Evolutionary conservation across 2,113 vertebrate species (phyloP), one percentile per base, ranked within the genome.

Genomic region (Dendropsophus ebraccatus): DNA sequence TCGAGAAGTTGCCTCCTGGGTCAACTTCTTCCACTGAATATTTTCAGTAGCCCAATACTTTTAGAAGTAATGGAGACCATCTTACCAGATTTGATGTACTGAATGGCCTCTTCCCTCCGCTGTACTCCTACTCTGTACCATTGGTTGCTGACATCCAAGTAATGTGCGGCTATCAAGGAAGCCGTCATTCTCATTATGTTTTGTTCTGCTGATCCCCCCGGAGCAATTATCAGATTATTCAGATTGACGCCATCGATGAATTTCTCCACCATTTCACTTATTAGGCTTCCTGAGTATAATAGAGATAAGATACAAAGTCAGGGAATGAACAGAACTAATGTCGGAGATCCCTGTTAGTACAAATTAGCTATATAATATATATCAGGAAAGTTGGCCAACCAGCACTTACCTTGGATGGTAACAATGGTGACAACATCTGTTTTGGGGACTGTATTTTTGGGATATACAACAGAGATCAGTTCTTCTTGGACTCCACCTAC

Each of bases 141-240:
- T 88, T 94, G 91, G 0, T 28, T 0, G 0, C 92, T 96, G 0
- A 35, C 82, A 78, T 98, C 96, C 90, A 99, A 90, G 90, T 97
- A 98, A 74, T 94, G 92, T 1, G 93, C 92, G 0, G 96, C 95
- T 0, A 98, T 98, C 83, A 97, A 93, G 0, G 96, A 95, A 50
- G 97, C 91, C 0, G 96, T 97, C 89, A 98, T 91, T 62, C 76
- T 17, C 0, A 96, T 96, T 94, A 99, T 92, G 93, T 96, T 98
- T 92, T 97, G 96, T 89, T 99, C 97, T 47, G 97, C 97, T 0
- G 95, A 97, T 12, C 97, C 97, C 0, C 92, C 82, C 0, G 97
- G 97, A 87, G 12, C 98, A 96, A 65, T n/a, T n/a, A n/a, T n/a
- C n/a, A 98, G 93, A 58, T 96, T 91, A 6, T 90, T 90, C 83